Evolutionary conservation across 2,113 vertebrate species (phyloP).

Genomic region (Pygoscelis antarcticus): DNA sequence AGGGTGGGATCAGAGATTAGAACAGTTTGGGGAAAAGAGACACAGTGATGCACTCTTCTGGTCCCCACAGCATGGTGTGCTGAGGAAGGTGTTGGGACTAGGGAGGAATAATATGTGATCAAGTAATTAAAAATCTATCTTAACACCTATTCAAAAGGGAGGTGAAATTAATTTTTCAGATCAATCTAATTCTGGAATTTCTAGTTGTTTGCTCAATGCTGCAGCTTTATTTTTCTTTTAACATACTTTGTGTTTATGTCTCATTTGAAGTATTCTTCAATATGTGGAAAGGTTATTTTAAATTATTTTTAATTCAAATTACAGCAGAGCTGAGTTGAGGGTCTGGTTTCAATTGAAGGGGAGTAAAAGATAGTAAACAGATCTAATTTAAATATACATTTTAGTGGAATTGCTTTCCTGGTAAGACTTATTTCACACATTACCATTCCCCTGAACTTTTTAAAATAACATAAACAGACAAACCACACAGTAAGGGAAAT

Average conservation of each 20-base stretch:
- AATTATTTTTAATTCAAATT: background rate
- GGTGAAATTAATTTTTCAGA: background rate
- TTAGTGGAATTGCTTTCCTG: background rate
- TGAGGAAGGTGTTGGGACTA: background rate
- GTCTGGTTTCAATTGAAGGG: background rate
- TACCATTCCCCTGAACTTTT: slow-evolving; percentile 15
- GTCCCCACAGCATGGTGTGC: background rate
- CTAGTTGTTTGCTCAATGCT: background rate
- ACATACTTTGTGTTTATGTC: rapidly evolving
- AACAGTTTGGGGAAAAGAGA: background rate
- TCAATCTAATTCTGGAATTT: background rate
- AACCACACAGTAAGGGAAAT: slow-evolving; percentile 19
- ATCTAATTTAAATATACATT: slow-evolving; percentile 5
- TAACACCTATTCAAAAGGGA: background rate
- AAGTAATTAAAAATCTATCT: background rate
- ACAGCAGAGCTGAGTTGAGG: background rate
- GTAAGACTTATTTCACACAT: slow-evolving; percentile 20
- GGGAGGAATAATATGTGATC: background rate
- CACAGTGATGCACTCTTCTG: background rate
- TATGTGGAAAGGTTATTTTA: background rate
- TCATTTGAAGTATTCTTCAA: background rate
- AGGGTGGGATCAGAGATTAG: background rate
- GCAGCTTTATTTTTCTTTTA: background rate
- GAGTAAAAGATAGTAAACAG: slow-evolving; percentile 19
- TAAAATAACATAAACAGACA: slow-evolving; percentile 20